Conservation (phyloP, 1,140 invertebrate genomes). For the Grapholita molesta region DNA sequence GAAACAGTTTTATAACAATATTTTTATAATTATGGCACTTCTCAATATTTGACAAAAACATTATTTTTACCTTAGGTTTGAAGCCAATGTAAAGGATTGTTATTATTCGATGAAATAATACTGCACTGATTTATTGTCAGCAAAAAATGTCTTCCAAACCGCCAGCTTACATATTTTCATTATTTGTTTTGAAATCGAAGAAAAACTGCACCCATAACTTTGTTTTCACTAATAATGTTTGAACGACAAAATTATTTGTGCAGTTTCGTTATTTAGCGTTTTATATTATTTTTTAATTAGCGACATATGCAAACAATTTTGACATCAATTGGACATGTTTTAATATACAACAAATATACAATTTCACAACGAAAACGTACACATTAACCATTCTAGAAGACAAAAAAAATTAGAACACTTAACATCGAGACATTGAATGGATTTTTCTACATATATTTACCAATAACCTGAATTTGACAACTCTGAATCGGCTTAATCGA, state of each 20-base stretch:
- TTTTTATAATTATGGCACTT: constrained; percentile 60
- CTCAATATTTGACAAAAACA: constrained; percentile 43
- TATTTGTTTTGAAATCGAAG: background rate
- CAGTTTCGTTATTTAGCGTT: background rate
- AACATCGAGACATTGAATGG: background rate
- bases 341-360: background rate
- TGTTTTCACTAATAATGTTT: background rate
- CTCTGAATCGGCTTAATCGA: background rate
- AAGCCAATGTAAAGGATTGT: constrained; percentile 20
- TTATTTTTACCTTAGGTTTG: constrained; percentile 29
- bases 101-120: constrained; percentile 14
- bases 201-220: background rate
- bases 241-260: background rate
- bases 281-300: background rate
- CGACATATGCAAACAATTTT: background rate
- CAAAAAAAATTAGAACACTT: background rate
- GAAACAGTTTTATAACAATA: constrained; percentile 45
- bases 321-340: background rate
- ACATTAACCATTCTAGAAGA: background rate
- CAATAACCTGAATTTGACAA: background rate
- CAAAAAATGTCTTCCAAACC: constrained; percentile 9
- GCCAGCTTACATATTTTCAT: constrained; percentile 16
- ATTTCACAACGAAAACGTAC: background rate
- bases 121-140: constrained; percentile 12
- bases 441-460: background rate